Evolutionary conservation across 2,113 vertebrate species (phyloP), one percentile per base, ranked within the genome.

Genomic region (Sorex fumeus): DNA sequence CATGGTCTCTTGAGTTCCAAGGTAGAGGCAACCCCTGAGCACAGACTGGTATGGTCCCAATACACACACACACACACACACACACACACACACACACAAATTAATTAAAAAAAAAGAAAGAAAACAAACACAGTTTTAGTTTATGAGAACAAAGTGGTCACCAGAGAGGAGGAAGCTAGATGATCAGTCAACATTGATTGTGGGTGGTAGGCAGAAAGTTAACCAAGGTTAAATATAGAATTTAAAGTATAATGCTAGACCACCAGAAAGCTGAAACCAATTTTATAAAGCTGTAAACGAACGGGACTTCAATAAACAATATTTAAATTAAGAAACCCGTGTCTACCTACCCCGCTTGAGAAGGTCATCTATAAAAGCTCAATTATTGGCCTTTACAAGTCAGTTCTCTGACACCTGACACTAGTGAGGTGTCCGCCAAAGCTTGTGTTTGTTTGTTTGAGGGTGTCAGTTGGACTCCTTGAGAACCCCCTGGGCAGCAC

Each of bases 331-430:
- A 66, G 18, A 66, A 66, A 8, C 25, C 28, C 25, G 45, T 21
- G 53, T 27, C 0, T 1, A 50, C n/a, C 0, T 1, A 50, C 27
- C 15, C 5, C 21, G 47, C 34, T 28, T 64, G 64, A 18, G 30
- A 47, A 60, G 43, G 28, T 45, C 25, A 8, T 66, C 40, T 50
- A 4, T 16, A 13, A 47, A 34, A 75, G 6, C 27, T 21, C 66
- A 8, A 1, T 1, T 8, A 9, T 28, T 28, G 47, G 28, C 57
- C 66, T 57, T 43, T 23, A 13, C n/a, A 32, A 10, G 30, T 30
- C 3, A 23, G n/a, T 34, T 18, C n/a, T 40, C 30, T 0, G 25
- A 0, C 2, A 1, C 47, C 0, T 5, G 8, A 4, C 13, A 2
- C 1, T 0, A 3, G 25, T 25, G 16, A 70, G 18, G 25, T 27